Evolutionary conservation across 2,797 vertebrate species (phyloP), one percentile per base, ranked within the genome.

Genomic region (Thaleichthys pacificus): DNA sequence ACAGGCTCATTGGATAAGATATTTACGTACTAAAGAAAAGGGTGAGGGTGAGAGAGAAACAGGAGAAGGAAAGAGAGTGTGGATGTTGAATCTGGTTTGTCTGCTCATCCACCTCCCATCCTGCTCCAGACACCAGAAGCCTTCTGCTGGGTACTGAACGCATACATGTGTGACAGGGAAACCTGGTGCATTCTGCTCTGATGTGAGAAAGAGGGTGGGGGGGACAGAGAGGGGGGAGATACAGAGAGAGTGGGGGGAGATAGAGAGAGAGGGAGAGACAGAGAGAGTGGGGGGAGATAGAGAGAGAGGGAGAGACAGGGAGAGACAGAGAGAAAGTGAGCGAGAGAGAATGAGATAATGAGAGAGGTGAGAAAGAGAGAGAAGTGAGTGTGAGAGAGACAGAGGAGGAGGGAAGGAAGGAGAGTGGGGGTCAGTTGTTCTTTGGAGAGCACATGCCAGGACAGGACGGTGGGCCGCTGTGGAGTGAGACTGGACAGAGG

Each of bases 1-100:
- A 77, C 70, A 77, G 76, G 75, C 80, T 88, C 83, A 88, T 90
- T 86, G 84, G 77, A 85, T 74, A 66, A 67, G 69, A 85, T 87
- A 83, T 82, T 81, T 63, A 67, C 78, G 77, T 78, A 61, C 76
- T 38, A 51, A 51, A 5, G 15, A 14, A 51, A 17, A 51, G 49
- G 2, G 49, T 3, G 49, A 51, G 4, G 17, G 14, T 8, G 49
- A 51, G 49, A 17, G 49, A 5, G 49, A 1, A 35, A 35, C 32
- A 1, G 7, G 8, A 35, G 32, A 35, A 35, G 32, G 32, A 35
- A 35, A 6, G 8, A 6, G 49, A 17, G 49, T 14, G 1, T 17
- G 49, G 2, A 8, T 51, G 12, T 51, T 17, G 17, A 51, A 51
- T 17, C 49, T 51, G 12, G 3, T 51, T 51, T 51, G 49, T 51